A percentile compares a stretch with the other conserved stretches of the same genome.
These are phyloP conservation scores for Melipona beecheii DNA, from an alignment of 2,888 invertebrate species.

Conservation along the genomic window DNA sequence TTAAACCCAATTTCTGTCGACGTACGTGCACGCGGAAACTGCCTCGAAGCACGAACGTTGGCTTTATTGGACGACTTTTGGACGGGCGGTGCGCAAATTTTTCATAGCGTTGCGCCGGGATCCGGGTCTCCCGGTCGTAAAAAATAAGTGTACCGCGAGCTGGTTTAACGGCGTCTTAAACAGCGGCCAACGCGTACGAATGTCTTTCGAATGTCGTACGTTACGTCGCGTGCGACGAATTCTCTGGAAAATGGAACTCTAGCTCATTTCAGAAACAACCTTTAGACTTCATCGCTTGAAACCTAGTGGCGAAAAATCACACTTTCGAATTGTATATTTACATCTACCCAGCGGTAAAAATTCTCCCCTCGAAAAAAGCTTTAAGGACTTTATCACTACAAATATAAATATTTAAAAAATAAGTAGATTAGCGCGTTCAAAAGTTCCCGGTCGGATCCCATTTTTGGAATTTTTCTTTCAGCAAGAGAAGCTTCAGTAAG, in stretches of 20 bases:
- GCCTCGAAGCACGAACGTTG: constrained; percentile 45
- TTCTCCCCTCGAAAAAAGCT: too few relatives aligned
- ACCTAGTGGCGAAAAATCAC: too few relatives aligned
- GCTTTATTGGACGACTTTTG: constrained; percentile 68
- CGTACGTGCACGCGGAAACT: constrained; percentile 37
- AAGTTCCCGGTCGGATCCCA: too few relatives aligned
- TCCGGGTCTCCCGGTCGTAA: constrained; percentile 56
- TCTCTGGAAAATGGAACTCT: neutral
- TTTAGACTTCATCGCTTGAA: too few relatives aligned
- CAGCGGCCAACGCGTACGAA: constrained; percentile 60
- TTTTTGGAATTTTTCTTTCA: too few relatives aligned
- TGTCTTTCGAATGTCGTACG: constrained; percentile 50
- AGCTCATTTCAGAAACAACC: neutral
- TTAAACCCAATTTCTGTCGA: constrained; percentile 50
- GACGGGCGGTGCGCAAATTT: constrained; percentile 57
- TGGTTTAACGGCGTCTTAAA: constrained; percentile 68
- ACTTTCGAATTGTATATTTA: too few relatives aligned
- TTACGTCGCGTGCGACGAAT: constrained; percentile 21
- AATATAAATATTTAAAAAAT: too few relatives aligned
- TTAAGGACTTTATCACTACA: too few relatives aligned
- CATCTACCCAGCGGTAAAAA: too few relatives aligned
- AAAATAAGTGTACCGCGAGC: constrained; percentile 66
- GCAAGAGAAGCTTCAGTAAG: too few relatives aligned
- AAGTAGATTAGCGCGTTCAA: too few relatives aligned
- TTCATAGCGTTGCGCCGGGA: constrained; percentile 45